A percentile compares a stretch with the other conserved stretches of the same genome.
These are phyloP conservation scores for Geopemphigus sp. DNA, from an alignment of 1,140 invertebrate genomes.

Conservation along the genomic window DNA sequence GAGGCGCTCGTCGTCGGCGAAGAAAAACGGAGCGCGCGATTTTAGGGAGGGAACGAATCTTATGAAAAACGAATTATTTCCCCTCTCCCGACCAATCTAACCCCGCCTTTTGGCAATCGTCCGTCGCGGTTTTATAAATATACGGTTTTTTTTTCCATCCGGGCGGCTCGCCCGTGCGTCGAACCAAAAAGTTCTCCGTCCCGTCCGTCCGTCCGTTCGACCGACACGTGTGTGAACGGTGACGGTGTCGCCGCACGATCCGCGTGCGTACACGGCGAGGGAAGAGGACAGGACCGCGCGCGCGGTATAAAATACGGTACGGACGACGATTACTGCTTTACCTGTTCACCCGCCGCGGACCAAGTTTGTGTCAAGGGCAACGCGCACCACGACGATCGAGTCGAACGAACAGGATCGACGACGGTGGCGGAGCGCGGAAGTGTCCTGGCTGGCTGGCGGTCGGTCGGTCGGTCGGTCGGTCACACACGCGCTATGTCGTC, in stretches of 20 bases:
- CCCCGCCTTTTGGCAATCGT: slow-evolving; percentile 19
- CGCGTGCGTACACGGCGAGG: neutral
- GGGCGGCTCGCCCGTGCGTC: too few species aligned
- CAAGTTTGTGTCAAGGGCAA: slow-evolving; percentile 37
- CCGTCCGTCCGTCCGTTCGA: too few species aligned
- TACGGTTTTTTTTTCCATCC: too few species aligned
- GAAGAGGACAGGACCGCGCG: neutral
- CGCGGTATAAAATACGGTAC: too few species aligned
- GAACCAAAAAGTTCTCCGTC: too few species aligned
- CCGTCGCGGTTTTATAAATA: slow-evolving; percentile 14
- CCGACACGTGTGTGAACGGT: neutral
- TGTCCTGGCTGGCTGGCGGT: neutral
- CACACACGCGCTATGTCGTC: slow-evolving; percentile 12
- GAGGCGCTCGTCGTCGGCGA: neutral
- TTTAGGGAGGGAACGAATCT: neutral
- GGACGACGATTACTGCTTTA: neutral
- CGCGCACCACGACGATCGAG: neutral
- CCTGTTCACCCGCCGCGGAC: neutral
- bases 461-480: slow-evolving; percentile 4
- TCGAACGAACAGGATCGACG: neutral
- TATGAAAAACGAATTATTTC: neutral
- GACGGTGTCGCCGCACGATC: neutral
- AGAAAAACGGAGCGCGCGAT: neutral
- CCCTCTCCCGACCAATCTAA: too few species aligned
- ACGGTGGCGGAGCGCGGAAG: neutral